Conservation (phyloP, 2,888 invertebrate species). For the Lasioglossum pauxillum region DNA sequence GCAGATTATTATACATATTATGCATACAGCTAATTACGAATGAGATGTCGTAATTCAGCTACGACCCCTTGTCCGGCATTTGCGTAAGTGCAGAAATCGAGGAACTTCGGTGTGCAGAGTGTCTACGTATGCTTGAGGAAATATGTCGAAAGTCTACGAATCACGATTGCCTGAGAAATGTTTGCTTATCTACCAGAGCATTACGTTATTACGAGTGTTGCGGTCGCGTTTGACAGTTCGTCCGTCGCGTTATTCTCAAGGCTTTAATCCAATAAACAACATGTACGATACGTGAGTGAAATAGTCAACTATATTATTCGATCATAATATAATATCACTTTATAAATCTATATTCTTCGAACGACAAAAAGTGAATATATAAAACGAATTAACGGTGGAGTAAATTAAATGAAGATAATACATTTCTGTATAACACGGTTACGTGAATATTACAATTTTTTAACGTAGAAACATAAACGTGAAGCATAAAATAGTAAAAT, state of each 20-base stretch:
- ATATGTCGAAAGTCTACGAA: slow-evolving; percentile 5
- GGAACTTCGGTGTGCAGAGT: background rate
- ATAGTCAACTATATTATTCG: background rate
- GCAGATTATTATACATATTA: too few relatives aligned
- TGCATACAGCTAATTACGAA: background rate
- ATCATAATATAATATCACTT: background rate
- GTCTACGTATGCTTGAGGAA: background rate
- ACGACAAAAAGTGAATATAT: background rate
- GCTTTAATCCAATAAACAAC: background rate
- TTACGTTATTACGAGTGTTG: slow-evolving; percentile 1
- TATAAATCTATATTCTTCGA: background rate
- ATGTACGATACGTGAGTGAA: background rate
- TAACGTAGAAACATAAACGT: background rate
- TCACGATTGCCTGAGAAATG: slow-evolving; percentile 7
- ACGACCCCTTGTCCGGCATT: background rate
- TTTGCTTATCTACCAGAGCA: slow-evolving; percentile 5
- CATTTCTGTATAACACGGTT: background rate
- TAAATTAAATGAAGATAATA: background rate
- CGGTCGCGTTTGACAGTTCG: slow-evolving; percentile 11
- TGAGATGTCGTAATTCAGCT: background rate
- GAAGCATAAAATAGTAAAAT: background rate
- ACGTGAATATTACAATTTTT: background rate
- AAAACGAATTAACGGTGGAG: background rate
- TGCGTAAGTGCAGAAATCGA: background rate
- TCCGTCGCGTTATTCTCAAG: background rate